These are phyloP conservation scores for Plecturocebus donacophilus DNA, from an alignment of 2,113 vertebrate species.

Conservation along the genomic window DNA sequence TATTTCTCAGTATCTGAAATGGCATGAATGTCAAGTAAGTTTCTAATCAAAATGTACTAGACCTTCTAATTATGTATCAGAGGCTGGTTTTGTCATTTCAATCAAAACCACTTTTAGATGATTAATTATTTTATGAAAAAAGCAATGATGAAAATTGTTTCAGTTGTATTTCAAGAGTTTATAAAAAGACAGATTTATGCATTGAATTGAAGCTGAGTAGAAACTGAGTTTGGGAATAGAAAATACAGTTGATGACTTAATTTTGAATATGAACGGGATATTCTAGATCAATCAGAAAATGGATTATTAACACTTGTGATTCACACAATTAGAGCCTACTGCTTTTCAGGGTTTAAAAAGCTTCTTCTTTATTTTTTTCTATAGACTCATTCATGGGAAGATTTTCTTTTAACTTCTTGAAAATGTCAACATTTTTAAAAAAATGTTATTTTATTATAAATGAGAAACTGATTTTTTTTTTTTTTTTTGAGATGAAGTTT, in stretches of 20 bases:
- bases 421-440: not conserved
- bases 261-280: not conserved
- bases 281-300: not conserved
- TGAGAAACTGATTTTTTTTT: not conserved
- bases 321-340: conserved; percentile 55
- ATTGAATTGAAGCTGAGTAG: not conserved
- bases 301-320: conserved; percentile 11
- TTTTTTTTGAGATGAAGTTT: not conserved
- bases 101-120: conserved; percentile 56
- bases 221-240: conserved; percentile 14
- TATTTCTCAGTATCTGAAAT: conserved; percentile 26
- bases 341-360: conserved; percentile 33
- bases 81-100: conserved; percentile 47
- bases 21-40: conserved; percentile 31
- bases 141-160: conserved; percentile 36
- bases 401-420: not conserved
- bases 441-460: conserved; percentile 4
- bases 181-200: not conserved
- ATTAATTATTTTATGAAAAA: conserved; percentile 56
- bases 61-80: conserved; percentile 1
- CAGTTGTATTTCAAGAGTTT: conserved; percentile 21
- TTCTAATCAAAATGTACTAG: conserved; percentile 53
- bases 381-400: conserved; percentile 27
- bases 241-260: not conserved
- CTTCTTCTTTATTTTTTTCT: conserved; percentile 9